phyloP scores from a whole-genome alignment of 2,888 invertebrate species.

The Eurytoma californica region DNA sequence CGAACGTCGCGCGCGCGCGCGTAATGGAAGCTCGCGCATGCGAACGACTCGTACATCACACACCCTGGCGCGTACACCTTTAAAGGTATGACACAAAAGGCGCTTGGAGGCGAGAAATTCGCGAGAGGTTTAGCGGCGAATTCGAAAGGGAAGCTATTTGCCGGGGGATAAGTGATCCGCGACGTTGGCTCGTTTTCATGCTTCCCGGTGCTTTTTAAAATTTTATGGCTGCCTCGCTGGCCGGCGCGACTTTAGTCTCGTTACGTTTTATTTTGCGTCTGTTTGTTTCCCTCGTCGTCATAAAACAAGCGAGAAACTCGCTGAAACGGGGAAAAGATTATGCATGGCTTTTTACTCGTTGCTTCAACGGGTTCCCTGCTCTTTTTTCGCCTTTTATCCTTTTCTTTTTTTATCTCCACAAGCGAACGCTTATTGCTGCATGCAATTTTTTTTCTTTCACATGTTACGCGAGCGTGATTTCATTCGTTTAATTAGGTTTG shows the following conservation, averaged over 20 bases:
- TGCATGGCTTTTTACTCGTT: slow-evolving; percentile 51
- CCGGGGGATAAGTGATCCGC: not conserved
- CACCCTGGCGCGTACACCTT: slow-evolving; percentile 59
- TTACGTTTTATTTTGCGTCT: slow-evolving; percentile 24
- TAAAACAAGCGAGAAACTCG: slow-evolving; percentile 50
- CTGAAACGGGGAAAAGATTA: slow-evolving; percentile 55
- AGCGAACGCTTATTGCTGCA: slow-evolving; percentile 57
- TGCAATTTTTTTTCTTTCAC: slow-evolving; percentile 41
- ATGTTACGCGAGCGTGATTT: slow-evolving; percentile 26
- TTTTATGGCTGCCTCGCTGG: not conserved
- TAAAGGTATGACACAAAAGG: not conserved
- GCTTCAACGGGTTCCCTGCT: slow-evolving; percentile 44
- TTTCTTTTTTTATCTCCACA: slow-evolving; percentile 47
- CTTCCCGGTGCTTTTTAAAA: slow-evolving; percentile 13
- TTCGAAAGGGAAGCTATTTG: not conserved
- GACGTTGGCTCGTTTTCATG: not conserved
- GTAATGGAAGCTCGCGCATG: slow-evolving; percentile 67
- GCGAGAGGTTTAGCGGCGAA: not conserved
- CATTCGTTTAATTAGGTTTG: slow-evolving; percentile 50
- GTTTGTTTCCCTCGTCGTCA: slow-evolving; percentile 34
- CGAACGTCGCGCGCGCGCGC: slow-evolving; percentile 62
- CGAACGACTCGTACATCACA: slow-evolving; percentile 74
- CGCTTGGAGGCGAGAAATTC: not conserved
- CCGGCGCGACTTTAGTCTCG: slow-evolving; percentile 34
- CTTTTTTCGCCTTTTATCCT: slow-evolving; percentile 17